Base-by-base conservation (phyloP, 2,888 invertebrate species). In the Fabriciana adippe region DNA sequence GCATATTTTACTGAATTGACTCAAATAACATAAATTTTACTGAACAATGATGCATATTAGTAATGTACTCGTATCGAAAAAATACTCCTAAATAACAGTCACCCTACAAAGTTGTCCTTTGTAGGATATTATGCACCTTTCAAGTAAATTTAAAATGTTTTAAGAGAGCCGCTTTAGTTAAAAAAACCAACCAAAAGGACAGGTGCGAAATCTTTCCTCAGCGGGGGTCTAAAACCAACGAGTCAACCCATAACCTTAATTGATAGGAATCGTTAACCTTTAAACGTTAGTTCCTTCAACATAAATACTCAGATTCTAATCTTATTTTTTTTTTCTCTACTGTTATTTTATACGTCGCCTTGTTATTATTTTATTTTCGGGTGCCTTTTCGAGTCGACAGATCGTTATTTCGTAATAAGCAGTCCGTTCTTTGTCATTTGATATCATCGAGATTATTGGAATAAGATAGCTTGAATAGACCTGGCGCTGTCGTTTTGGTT, bases 241-340 rank as follows among this genome's bases (percentile, higher is more conserved):
- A 82, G 81, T 87, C 86, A 80, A 83, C 88, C 90, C 87, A 90
- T 90, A 91, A 91, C 91, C 89, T 88, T 92, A 92, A 92, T 92
- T 92, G 92, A 92, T 92, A 91, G 92, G 85, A 88, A 92, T 92
- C 92, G 92, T 90, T 91, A 90, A 74, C 71, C 87, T 92, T 90
- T 90, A 89, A 90, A 89, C 86, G 87, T 77, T 81, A 86, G 87
- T 87, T 88, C 86, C 92, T 87, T 86, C 80, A 80, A 87, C 88
- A 90, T 92, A 91, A 91, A 92, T 89, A 90, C 84, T 81, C 79
- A 79, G 92, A 92, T 92, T 87, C 82, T 87, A 86, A 92, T 92
- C 92, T 89, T 75, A 72, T 78, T 80, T 90, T 90, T 18, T n/a
- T 91, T 87, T 84, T 77, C 77, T 78, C 77, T 74, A 18, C 79